Conservation (phyloP, 2,888 invertebrate species). For the Conus canariensis region DNA sequence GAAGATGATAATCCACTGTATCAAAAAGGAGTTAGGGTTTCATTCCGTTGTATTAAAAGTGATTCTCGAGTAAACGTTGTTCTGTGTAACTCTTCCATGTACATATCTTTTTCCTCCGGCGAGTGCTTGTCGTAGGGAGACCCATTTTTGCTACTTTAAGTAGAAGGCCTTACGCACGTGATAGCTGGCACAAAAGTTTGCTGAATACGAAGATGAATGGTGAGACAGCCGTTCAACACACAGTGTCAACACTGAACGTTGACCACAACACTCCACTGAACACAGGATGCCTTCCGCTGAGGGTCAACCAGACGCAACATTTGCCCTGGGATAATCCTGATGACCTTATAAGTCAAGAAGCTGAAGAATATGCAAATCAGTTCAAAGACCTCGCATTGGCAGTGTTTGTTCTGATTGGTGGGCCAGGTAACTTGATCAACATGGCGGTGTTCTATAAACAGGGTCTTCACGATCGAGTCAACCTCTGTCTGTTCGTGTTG, state of each 20-base stretch:
- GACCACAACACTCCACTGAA: not conserved
- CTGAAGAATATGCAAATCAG: not conserved
- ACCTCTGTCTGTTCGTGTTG: conserved; percentile 7
- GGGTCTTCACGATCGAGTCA: not conserved
- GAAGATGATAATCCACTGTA: too few species aligned
- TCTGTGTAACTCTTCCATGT: too few species aligned
- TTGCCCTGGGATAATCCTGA: not conserved
- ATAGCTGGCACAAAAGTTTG: too few species aligned
- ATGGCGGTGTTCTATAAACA: conserved; percentile 13
- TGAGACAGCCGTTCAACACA: too few species aligned
- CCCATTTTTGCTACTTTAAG: too few species aligned
- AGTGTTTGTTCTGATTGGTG: not conserved
- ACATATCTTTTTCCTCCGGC: too few species aligned
- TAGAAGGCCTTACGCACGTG: too few species aligned
- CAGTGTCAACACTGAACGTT: not conserved
- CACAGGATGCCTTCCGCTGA: not conserved
- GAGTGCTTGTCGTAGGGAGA: too few species aligned
- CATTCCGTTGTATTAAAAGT: too few species aligned
- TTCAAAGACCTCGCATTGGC: not conserved
- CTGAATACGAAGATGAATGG: too few species aligned
- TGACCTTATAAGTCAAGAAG: not conserved
- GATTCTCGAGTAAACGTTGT: too few species aligned
- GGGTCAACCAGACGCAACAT: not conserved
- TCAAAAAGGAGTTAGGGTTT: too few species aligned
- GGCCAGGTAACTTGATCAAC: not conserved